Percentiles rank a stretch among this genome's conserved stretches.
Conservation (phyloP, 2,797 vertebrate species). For the Morelia viridis region DNA sequence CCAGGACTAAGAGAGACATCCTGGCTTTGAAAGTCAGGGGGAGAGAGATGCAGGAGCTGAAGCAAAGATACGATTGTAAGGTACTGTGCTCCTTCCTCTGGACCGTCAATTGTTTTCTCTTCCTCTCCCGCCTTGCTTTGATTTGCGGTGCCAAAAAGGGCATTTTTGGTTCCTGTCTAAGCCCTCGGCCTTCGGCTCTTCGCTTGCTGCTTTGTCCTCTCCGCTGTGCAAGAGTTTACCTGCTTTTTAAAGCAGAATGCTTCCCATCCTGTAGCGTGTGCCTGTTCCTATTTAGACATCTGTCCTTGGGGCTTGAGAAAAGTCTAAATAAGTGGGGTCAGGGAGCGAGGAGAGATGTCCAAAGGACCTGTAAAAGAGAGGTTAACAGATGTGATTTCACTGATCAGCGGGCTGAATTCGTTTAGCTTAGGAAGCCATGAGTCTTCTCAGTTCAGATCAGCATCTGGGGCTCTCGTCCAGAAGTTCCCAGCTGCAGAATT, state of each 20-base stretch:
- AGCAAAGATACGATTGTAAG: conserved; percentile 88
- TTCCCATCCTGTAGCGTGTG: background rate
- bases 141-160: background rate
- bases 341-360: background rate
- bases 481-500: too few species aligned
- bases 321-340: background rate
- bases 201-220: background rate
- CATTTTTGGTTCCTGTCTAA: background rate
- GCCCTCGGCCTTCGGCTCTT: too few species aligned
- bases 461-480: too few species aligned
- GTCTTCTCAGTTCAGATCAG: background rate
- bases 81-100: conserved; percentile 69
- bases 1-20: conserved; percentile 90
- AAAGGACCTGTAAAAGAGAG: background rate
- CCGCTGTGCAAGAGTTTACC: background rate
- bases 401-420: too few species aligned
- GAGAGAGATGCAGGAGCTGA: conserved; percentile 84
- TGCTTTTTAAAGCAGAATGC: background rate
- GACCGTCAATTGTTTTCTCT: fast-evolving
- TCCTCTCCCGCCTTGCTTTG: background rate
- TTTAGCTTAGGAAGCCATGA: background rate
- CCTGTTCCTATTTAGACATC: background rate
- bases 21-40: conserved; percentile 86
- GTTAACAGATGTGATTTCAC: background rate
- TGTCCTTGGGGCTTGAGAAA: background rate